Evolutionary conservation across 2,113 vertebrate species (phyloP).

Genomic region (Hyaena hyaena): DNA sequence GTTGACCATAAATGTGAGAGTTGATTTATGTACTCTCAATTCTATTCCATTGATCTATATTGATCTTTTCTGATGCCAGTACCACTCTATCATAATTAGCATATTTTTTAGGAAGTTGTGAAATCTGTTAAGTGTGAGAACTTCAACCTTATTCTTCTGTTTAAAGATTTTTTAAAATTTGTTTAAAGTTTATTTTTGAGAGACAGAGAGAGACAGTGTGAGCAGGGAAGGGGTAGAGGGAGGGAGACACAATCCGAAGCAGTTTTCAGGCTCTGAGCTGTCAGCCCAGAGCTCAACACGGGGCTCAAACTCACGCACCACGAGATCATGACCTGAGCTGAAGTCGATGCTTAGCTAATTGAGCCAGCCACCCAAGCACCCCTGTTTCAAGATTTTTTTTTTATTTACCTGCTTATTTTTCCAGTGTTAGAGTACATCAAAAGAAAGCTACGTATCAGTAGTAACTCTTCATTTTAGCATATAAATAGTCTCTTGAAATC

Average conservation of each 20-base stretch:
- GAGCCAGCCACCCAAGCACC: no score
- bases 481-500: neutral
- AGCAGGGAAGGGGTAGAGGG: no score
- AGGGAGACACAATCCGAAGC: no score
- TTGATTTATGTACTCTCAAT: neutral
- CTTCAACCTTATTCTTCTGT: neutral
- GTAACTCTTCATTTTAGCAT: neutral
- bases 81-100: neutral
- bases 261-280: no score
- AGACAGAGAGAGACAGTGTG: no score
- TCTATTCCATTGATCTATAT: neutral
- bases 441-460: neutral
- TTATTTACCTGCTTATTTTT: neutral
- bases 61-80: neutral
- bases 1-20: neutral
- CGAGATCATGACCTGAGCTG: no score
- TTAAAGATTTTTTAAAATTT: neutral
- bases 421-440: neutral
- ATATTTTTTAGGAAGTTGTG: neutral
- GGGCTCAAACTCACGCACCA: no score
- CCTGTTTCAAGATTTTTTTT: neutral
- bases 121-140: neutral
- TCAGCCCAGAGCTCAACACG: no score
- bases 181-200: no score
- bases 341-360: no score